Base-by-base conservation (phyloP, 2,113 vertebrate species). In the Ictalurus furcatus region DNA sequence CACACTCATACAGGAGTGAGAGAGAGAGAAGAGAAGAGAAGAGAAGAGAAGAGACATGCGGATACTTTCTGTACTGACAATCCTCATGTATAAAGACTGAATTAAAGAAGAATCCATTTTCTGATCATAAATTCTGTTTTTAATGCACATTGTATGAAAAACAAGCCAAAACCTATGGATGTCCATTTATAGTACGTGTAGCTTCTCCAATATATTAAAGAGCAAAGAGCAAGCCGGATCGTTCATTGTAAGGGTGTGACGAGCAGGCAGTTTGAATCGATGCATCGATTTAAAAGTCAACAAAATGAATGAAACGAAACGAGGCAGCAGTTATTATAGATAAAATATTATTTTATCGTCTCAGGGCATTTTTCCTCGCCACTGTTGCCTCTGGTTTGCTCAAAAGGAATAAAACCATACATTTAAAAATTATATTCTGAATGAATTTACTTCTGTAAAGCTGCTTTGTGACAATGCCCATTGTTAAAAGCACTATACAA, bases 1-100 rank as follows among this genome's bases (percentile, higher is more conserved):
- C 81, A 63, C 58, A 40, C 81, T 40, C 19, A 86, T 44, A 61
- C 79, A 44, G 21, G 4, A 74, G 56, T 59, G 28, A 48, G 78
- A 71, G 71, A 63, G 69, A 85, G 34, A 30, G 59, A 58, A 87
- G 84, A 12, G 19, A 61, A 90, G 76, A 65, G 23, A 44, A 85
- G 34, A 30, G 71, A 58, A 87, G 84, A 14, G 13, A 61, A 90
- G 76, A 3, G 59, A 58, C 2, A 13, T 54, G 48, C 7, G 0
- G 48, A 82, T 34, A 82, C 54, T 14, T 56, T 52, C 44, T 54
- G 74, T 25, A 48, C 21, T 14, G 74, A 48, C 44, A 13, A 48
- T 52, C 44, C 1, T 79, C 40, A 79, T 28, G 25, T 28, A 30
- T 13, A 16, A 28, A 76, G 25, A 44, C 3, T 28, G 59, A 40